Conservation (phyloP, 2,113 vertebrate genomes). For the Panthera leo region DNA sequence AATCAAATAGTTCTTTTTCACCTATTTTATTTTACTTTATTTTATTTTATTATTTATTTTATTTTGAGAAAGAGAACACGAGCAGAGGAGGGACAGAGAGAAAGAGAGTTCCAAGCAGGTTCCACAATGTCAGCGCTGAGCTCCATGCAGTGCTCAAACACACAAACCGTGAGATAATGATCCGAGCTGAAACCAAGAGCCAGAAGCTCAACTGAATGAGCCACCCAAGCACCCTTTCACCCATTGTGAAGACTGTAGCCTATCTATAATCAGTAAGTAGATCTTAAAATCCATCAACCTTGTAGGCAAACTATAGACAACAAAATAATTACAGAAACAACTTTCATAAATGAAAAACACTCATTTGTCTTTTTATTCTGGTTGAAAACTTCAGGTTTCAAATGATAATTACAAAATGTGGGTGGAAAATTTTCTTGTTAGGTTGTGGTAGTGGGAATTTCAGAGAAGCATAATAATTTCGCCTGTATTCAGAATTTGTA, state of each 20-base stretch:
- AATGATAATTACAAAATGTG: constrained; percentile 4
- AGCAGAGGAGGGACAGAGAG: too few species aligned
- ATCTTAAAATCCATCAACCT: neutral
- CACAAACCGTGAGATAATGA: too few species aligned
- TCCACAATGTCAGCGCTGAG: too few species aligned
- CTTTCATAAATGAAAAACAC: neutral
- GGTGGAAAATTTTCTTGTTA: neutral
- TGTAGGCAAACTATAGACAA: neutral
- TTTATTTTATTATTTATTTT: too few species aligned
- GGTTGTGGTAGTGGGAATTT: neutral
- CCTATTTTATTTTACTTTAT: too few species aligned
- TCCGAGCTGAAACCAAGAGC: too few species aligned
- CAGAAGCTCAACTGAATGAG: too few species aligned
- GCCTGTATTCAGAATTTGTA: neutral
- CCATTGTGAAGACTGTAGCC: neutral
- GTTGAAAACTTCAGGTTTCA: constrained; percentile 8
- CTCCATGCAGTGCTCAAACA: too few species aligned
- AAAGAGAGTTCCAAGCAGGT: too few species aligned
- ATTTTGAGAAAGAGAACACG: too few species aligned
- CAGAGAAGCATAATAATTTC: neutral
- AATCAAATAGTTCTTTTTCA: neutral
- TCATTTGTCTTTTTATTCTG: constrained; percentile 4
- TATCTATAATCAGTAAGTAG: neutral
- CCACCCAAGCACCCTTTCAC: neutral
- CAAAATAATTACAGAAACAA: constrained; percentile 1